phyloP scores from a whole-genome alignment of 1,140 invertebrate genomes.

The Meloidogyne exigua region DNA sequence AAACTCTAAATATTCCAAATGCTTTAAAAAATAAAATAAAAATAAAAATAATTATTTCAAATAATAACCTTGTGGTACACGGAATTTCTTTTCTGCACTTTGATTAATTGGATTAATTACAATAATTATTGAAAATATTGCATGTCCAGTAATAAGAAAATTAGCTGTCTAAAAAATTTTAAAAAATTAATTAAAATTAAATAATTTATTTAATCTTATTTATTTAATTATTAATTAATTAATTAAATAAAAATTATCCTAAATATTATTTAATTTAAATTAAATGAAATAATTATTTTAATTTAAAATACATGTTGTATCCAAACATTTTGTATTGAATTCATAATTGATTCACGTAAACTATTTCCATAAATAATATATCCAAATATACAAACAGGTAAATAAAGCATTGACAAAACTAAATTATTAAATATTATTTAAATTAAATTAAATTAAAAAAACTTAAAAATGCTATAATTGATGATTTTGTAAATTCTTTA shows the following conservation, averaged over 20 bases:
- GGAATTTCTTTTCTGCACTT: constrained; percentile 56
- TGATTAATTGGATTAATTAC: constrained; percentile 62
- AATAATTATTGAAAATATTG: constrained; percentile 58
- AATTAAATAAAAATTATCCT: too few relatives aligned
- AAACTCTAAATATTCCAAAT: constrained; percentile 70
- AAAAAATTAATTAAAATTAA: too few relatives aligned
- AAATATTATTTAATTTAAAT: background rate
- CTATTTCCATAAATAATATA: constrained; percentile 56
- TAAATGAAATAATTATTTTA: background rate
- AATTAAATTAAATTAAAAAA: constrained; percentile 11
- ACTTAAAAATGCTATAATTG: constrained; percentile 48
- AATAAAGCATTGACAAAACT: constrained; percentile 30
- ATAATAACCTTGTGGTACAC: constrained; percentile 54
- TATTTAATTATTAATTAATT: too few relatives aligned
- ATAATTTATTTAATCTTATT: background rate
- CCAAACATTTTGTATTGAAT: constrained; percentile 52
- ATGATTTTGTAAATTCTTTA: constrained; percentile 60
- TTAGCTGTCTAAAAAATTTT: constrained; percentile 29
- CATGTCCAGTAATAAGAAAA: constrained; percentile 56
- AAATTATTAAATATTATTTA: constrained; percentile 8
- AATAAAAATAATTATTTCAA: background rate
- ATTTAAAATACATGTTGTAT: constrained; percentile 52
- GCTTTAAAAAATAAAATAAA: constrained; percentile 30
- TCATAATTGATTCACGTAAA: constrained; percentile 57
- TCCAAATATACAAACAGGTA: constrained; percentile 56